phyloP scores from a whole-genome alignment of 2,113 vertebrate species.

The Podarcis muralis region DNA sequence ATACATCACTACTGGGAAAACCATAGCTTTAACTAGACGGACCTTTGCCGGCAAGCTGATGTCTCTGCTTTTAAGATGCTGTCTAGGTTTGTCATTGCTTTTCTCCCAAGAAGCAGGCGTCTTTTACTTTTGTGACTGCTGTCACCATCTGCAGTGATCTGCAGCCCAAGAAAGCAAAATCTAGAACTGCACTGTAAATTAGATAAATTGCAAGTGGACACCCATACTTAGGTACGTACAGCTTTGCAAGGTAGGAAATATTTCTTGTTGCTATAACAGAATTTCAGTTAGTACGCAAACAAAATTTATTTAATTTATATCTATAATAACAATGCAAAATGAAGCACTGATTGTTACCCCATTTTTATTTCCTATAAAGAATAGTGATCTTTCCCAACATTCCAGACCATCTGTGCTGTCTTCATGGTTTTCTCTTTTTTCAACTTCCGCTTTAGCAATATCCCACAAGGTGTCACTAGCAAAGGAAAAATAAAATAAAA shows the following conservation, averaged over 20 bases:
- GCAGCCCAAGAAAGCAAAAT: background rate
- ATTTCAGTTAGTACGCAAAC: background rate
- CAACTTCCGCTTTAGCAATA: constrained; percentile 85
- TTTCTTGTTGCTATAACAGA: background rate
- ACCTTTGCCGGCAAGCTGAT: no score
- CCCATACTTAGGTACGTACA: background rate
- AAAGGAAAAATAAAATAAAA: constrained; percentile 35
- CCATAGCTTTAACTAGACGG: no score
- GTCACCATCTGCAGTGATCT: no score
- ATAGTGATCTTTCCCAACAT: constrained; percentile 82
- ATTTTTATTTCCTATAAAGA: constrained; percentile 91
- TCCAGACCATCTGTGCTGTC: constrained; percentile 46
- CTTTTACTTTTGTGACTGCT: no score
- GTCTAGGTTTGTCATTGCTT: no score
- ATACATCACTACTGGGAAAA: no score
- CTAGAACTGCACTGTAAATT: background rate
- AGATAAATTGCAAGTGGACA: background rate
- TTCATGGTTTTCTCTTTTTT: constrained; percentile 66
- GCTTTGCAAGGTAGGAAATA: background rate
- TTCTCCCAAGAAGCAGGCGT: no score
- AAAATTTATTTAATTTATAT: background rate
- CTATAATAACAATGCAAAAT: background rate
- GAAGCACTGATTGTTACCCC: constrained; percentile 78
- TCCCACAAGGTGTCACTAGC: constrained; percentile 91
- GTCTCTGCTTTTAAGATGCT: no score